These are phyloP conservation scores for Psittacula cyanocephala DNA, from an alignment of 2,113 vertebrate species.

Conservation along the genomic window DNA sequence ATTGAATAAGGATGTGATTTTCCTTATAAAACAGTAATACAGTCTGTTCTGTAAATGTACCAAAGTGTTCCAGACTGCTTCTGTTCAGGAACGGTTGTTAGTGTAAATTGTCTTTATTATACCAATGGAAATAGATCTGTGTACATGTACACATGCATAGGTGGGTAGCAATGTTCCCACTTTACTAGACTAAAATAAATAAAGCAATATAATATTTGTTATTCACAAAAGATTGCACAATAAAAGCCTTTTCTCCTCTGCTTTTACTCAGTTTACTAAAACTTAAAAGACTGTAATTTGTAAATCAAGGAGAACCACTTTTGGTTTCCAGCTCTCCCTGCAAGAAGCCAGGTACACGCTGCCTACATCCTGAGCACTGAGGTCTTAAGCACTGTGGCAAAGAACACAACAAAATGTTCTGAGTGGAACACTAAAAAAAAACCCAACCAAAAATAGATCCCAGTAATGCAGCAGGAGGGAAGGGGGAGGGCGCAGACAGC, in stretches of 20 bases:
- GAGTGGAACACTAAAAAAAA: slow-evolving; percentile 15
- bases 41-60: neutral
- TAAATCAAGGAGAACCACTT: neutral
- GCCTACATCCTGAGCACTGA: neutral
- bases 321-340: neutral
- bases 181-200: neutral
- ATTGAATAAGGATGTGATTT: neutral
- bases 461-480: slow-evolving; percentile 37
- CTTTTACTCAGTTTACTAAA: neutral
- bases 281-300: neutral
- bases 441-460: slow-evolving; percentile 39
- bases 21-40: neutral
- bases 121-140: neutral
- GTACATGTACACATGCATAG: neutral
- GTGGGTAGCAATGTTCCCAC: neutral
- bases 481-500: slow-evolving; percentile 43
- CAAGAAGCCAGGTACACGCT: neutral
- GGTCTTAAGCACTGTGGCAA: neutral
- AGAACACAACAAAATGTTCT: neutral
- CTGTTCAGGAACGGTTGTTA: neutral
- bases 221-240: neutral
- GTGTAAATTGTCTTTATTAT: neutral
- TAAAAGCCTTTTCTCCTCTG: neutral
- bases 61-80: neutral
- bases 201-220: neutral